Evolutionary conservation across 2,888 invertebrate genomes (phyloP).

Genomic region (Galerucella nymphaeae): DNA sequence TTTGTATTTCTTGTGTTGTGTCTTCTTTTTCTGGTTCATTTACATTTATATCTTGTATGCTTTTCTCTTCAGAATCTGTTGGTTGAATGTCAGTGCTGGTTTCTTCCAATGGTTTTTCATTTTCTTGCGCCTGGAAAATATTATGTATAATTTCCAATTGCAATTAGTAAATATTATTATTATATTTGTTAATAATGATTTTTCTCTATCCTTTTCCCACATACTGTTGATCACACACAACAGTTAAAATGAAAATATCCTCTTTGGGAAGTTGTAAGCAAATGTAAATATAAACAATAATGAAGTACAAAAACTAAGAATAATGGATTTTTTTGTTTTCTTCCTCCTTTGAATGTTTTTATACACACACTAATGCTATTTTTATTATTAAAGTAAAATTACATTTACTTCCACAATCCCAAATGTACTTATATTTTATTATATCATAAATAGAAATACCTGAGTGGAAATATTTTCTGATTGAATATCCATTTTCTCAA

Average conservation of each 20-base stretch:
- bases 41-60: not conserved
- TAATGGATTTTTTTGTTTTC: too few relatives aligned
- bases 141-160: not conserved
- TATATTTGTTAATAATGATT: too few relatives aligned
- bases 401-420: too few relatives aligned
- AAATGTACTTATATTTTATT: not conserved
- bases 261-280: too few relatives aligned
- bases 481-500: not conserved
- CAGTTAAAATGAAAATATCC: too few relatives aligned
- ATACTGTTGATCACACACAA: too few relatives aligned
- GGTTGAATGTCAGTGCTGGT: not conserved
- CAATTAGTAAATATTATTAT: not conserved
- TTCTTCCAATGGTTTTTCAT: conserved; percentile 4
- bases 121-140: conserved; percentile 12
- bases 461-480: conserved; percentile 15
- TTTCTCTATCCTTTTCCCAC: too few relatives aligned
- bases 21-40: not conserved
- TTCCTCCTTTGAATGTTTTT: too few relatives aligned
- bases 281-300: too few relatives aligned
- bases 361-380: too few relatives aligned
- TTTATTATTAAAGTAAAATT: too few relatives aligned
- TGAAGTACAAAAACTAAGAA: too few relatives aligned
- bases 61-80: not conserved
- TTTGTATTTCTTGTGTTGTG: not conserved
- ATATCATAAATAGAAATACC: conserved; percentile 1